Evolutionary conservation across 2,113 vertebrate species (phyloP).

Genomic region (Cyrtonyx montezumae): DNA sequence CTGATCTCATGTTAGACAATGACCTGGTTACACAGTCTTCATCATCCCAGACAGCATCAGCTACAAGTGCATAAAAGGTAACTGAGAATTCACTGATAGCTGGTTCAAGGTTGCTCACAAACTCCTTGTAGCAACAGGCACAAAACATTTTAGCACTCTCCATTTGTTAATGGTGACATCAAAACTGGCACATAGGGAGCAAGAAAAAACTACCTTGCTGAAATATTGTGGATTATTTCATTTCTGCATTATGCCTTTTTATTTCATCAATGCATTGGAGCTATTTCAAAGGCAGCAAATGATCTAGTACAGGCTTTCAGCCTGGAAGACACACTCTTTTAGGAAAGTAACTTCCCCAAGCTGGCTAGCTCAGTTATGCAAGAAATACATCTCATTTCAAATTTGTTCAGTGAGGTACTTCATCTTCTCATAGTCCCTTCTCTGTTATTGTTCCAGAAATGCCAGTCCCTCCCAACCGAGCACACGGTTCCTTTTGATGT

Average conservation of each 20-base stretch:
- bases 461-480: rapidly evolving
- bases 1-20: neutral
- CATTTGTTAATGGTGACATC: neutral
- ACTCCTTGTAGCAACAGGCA: neutral
- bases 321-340: neutral
- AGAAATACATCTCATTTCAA: neutral
- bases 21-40: neutral
- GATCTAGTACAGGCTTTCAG: neutral
- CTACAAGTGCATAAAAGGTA: neutral
- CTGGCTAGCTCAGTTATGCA: neutral
- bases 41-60: neutral
- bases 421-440: neutral
- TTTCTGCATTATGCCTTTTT: neutral
- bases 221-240: neutral
- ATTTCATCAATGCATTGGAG: neutral
- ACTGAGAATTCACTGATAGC: neutral
- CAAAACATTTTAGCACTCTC: neutral
- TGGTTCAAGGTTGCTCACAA: neutral
- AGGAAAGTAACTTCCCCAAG: neutral
- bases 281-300: neutral
- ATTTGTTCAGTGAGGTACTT: neutral
- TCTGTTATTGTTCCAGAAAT: neutral
- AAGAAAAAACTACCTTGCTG: neutral
- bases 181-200: neutral
- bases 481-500: neutral